Base-by-base conservation (phyloP, 2,888 invertebrate genomes). In the Ormyrus thymus region DNA sequence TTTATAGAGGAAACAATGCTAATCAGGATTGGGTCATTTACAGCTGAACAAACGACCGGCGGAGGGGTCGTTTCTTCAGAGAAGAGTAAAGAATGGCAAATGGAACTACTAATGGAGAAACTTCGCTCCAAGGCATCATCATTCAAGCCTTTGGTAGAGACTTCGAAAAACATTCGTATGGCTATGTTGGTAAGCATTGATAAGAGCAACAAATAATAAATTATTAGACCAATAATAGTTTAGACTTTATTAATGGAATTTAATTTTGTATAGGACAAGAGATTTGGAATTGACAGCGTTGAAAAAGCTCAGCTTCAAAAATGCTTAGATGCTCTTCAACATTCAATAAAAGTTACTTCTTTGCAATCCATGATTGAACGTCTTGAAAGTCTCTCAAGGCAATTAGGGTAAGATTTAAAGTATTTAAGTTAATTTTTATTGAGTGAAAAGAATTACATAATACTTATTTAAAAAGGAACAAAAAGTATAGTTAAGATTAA, bases 321-420 rank as follows among this genome's bases (percentile, higher is more conserved):
- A 91, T 97, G 97, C 89, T 91, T 98, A 82, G 98, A 98, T 88
- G 96, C 96, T 78, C 92, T 98, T 84, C 98, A 98, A 87, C 96
- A 97, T 90, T 97, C 97, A 81, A 97, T 98, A 83, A 97, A 97
- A 93, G 97, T 98, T 1, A 96, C 95, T 79, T 97, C 97, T 0
- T 91, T 97, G 68, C 97, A 97, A 88, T 97, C 97, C 62, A 95
- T 98, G 91, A 95, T 98, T 53, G 98, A 98, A 89, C 93, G 98
- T 81, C 91, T 98, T 79, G 97, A 98, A 89, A 96, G 97, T 90
- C 93, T 98, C 68, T 96, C 97, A 0, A 92, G 98, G 76, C 97
- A 98, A 89, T 92, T 97, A 81, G 97, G 97, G 92, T 95, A 91
- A 89, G 9, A 61, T 45, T 58, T 55, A 11, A 15, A 51, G 59